Conservation (phyloP, 1,140 invertebrate genomes). For the Parapsyche elsis region DNA sequence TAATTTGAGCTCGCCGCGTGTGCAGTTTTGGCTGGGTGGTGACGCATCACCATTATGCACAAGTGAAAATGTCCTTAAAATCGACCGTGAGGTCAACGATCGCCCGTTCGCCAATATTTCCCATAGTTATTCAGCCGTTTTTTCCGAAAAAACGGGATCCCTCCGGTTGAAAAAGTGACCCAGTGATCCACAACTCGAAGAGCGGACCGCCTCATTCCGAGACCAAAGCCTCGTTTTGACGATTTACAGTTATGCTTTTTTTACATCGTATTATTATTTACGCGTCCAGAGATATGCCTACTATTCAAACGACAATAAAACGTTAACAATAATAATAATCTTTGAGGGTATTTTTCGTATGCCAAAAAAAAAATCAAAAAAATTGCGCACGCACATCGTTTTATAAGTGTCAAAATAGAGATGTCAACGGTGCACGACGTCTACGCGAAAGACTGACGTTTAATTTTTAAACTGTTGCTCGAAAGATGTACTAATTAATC, state of each 20-base stretch:
- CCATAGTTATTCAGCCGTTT: no score
- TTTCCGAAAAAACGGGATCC: background rate
- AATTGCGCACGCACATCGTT: background rate
- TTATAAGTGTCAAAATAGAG: background rate
- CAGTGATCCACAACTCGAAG: background rate
- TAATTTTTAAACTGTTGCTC: background rate
- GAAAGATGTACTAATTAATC: background rate
- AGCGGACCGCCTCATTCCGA: background rate
- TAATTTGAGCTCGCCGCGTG: no score
- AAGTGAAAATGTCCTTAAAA: no score
- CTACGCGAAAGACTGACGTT: background rate
- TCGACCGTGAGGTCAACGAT: no score
- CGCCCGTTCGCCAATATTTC: no score
- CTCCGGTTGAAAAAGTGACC: background rate
- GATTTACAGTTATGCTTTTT: slow-evolving; percentile 16
- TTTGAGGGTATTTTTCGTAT: no score
- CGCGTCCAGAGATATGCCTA: background rate
- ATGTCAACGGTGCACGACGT: background rate
- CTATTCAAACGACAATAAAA: background rate
- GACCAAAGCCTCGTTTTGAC: background rate
- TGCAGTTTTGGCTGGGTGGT: background rate
- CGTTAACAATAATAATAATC: no score
- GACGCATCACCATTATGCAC: background rate
- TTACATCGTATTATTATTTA: background rate
- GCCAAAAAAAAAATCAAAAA: background rate